phyloP scores from a whole-genome alignment of 2,797 vertebrate species.

The Philypnodon macrostomus region DNA sequence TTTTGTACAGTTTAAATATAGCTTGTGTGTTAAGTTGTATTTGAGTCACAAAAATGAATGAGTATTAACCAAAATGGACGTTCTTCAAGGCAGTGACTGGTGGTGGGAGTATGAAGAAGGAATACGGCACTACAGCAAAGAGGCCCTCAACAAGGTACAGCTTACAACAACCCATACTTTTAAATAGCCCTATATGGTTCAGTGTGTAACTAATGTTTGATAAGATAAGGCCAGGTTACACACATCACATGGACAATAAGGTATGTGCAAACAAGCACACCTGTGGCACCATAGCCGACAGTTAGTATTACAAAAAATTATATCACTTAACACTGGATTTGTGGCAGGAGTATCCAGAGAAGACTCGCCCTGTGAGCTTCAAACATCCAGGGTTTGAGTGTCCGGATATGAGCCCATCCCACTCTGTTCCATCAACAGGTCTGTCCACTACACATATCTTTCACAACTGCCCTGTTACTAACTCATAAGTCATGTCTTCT shows the following conservation, averaged over 20 bases:
- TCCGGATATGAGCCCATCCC: conserved; percentile 78
- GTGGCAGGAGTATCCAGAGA: conserved; percentile 76
- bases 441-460: conserved; percentile 10
- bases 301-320: conserved; percentile 1
- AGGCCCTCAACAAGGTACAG: conserved; percentile 71
- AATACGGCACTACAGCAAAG: conserved; percentile 70
- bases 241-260: conserved; percentile 8
- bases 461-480: too few species aligned
- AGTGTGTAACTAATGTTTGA: conserved; percentile 3
- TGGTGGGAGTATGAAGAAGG: conserved; percentile 76
- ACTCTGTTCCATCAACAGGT: conserved; percentile 77
- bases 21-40: too few species aligned
- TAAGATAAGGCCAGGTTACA: conserved; percentile 1
- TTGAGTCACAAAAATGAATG: too few species aligned
- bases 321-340: background rate
- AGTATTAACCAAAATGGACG: background rate
- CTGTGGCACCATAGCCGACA: background rate
- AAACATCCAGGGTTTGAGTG: conserved; percentile 71
- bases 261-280: conserved; percentile 26
- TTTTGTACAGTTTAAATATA: background rate
- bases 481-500: too few species aligned
- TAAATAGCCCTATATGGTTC: too few species aligned
- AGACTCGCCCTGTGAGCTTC: conserved; percentile 66
- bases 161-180: background rate
- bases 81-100: conserved; percentile 73